Evolutionary conservation across 2,797 vertebrate species (phyloP).

Genomic region (Australoheros facetus): DNA sequence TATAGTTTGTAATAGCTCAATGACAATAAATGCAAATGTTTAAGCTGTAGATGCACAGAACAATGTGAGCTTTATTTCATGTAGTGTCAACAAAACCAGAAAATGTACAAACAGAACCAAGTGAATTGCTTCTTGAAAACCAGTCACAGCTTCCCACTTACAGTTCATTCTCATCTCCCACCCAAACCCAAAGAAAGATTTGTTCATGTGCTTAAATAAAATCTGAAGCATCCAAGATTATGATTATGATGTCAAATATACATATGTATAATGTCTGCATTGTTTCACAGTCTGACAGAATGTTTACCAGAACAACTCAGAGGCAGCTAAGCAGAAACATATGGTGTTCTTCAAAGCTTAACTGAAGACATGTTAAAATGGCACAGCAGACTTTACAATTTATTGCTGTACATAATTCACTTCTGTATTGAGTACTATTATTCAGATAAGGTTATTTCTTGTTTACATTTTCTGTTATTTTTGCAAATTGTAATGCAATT

Average conservation of each 20-base stretch:
- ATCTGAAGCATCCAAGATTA: not conserved
- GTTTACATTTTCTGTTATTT: conserved; percentile 53
- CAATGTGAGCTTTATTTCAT: conserved; percentile 22
- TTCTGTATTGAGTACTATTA: not conserved
- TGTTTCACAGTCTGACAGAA: not conserved
- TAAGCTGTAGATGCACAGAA: not conserved
- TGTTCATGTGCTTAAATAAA: conserved; percentile 23
- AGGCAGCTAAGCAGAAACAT: conserved; percentile 58
- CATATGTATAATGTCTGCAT: not conserved
- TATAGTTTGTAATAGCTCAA: too few species aligned
- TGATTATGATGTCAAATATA: not conserved
- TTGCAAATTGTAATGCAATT: conserved; percentile 6
- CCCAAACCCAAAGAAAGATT: conserved; percentile 36
- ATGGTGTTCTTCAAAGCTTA: conserved; percentile 14
- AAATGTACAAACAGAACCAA: not conserved
- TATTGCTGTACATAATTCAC: conserved; percentile 19
- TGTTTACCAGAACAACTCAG: not conserved
- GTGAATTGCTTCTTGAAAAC: not conserved
- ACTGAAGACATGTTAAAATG: not conserved
- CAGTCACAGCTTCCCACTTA: not conserved
- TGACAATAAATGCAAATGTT: not conserved
- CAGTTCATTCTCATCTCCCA: not conserved
- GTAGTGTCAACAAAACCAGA: conserved; percentile 15
- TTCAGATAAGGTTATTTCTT: conserved; percentile 12
- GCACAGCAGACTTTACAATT: not conserved